These are phyloP conservation scores for Tenualosa ilisha DNA, from an alignment of 2,797 vertebrate genomes.

Conservation along the genomic window DNA sequence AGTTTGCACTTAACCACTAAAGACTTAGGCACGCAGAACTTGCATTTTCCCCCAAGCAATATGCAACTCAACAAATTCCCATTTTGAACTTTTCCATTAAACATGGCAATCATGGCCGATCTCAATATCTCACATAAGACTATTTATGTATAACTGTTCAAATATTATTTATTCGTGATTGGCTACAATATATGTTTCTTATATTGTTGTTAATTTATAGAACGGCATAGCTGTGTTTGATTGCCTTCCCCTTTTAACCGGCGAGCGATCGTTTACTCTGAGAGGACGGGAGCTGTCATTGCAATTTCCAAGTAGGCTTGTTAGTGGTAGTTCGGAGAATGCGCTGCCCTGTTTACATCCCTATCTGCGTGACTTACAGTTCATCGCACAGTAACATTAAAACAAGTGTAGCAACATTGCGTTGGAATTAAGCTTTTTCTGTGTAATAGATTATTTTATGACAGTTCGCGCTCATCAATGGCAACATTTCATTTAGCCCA, in stretches of 20 bases:
- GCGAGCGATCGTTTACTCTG: constrained; percentile 6
- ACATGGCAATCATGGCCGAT: background rate
- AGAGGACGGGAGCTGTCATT: constrained; percentile 15
- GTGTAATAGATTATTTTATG: too few species aligned
- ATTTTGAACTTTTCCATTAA: background rate
- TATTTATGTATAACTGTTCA: background rate
- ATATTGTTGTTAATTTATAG: background rate
- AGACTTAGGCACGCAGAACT: background rate
- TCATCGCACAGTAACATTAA: background rate
- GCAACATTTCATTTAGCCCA: too few species aligned
- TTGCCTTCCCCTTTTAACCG: background rate
- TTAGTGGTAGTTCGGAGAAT: constrained; percentile 19
- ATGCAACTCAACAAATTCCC: too few species aligned
- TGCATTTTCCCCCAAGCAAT: background rate
- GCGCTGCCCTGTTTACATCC: background rate
- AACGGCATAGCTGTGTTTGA: background rate
- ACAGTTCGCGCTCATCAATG: background rate
- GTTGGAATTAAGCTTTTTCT: background rate
- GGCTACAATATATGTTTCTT: background rate
- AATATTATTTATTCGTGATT: background rate
- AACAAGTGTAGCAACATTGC: background rate
- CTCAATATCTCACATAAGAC: background rate
- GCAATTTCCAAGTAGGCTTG: constrained; percentile 20
- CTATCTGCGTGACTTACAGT: background rate
- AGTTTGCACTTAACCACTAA: too few species aligned